Evolutionary conservation across 1,140 invertebrate species (phyloP), one percentile per base, ranked within the genome.

Genomic region (Carcinoscorpius rotundicauda): DNA sequence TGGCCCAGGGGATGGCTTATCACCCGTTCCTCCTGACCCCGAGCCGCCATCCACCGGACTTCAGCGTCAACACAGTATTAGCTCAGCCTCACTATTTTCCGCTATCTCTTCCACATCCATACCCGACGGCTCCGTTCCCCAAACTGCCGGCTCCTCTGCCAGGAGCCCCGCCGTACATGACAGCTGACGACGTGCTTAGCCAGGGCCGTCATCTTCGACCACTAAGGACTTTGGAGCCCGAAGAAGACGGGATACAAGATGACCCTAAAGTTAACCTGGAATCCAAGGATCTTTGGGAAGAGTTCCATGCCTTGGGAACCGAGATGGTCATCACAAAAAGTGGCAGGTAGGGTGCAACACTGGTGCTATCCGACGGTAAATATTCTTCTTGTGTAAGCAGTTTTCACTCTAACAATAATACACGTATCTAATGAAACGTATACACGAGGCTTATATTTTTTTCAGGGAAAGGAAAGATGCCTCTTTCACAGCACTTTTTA

Each of bases 301-400:
- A 94, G 73, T 98, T 98, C 79, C 88, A 97, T 78, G 87, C 91
- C 72, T 82, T 97, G 65, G 91, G 92, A 65, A 98, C 94, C 3
- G 95, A 98, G 78, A 98, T 98, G 96, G 98, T 98, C 76, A 98
- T 98, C 78, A 98, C 95, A 10, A 98, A 98, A 80, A 93, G 89
- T 65, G 95, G 95, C 78, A 86, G 95, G 94, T 97, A 74, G 81
- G 83, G 53, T 4, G 10, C 10, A 29, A 29, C 29, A 29, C 29
- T 29, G 29, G 29, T 29, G 29, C 29, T 29, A 29, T 29, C 29
- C 29, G 29, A 29, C 29, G 29, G 29, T 29, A 29, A 29, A 29
- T 29, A 29, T 29, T 29, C 29, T 1, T 29, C 0, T 29, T 29
- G 29, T 29, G 29, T 29, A 29, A 29, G 29, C 29, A 29, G 29